These are phyloP conservation scores for Porites lobata DNA, from an alignment of 92 coral and sea anemone species.

Conservation along the genomic window DNA sequence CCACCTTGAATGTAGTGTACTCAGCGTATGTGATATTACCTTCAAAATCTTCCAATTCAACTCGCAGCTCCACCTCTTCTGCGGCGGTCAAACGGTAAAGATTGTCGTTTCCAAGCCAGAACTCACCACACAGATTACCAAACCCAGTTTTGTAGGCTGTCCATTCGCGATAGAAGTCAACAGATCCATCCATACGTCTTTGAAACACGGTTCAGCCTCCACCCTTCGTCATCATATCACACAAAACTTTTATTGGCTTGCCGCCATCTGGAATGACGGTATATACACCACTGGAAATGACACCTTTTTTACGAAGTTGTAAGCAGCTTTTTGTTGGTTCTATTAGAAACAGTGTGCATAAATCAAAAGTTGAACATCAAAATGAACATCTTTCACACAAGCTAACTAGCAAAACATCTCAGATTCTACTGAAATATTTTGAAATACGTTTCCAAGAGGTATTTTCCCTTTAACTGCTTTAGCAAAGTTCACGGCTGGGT, in stretches of 20 bases:
- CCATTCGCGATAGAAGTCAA: background rate
- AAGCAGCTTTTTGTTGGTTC: too few relatives aligned
- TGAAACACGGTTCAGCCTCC: background rate
- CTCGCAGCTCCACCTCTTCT: background rate
- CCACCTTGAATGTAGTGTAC: background rate
- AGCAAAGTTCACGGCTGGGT: constrained; percentile 10
- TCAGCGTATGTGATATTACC: background rate
- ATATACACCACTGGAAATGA: background rate
- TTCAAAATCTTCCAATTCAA: background rate
- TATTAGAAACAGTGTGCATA: too few relatives aligned
- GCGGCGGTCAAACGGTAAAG: background rate
- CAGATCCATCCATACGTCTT: too few relatives aligned
- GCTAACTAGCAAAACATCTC: background rate
- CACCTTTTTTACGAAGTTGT: too few relatives aligned
- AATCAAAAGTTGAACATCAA: too few relatives aligned
- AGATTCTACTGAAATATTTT: background rate
- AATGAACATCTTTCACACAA: background rate
- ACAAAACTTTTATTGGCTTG: background rate
- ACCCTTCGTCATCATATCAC: background rate
- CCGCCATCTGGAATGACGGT: background rate
- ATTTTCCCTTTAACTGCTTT: background rate
- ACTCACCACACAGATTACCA: background rate
- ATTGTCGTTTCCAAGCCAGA: too few relatives aligned
- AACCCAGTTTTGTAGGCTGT: background rate
- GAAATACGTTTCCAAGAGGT: background rate